Conservation (phyloP, 2,888 invertebrate genomes). For the Drosophila paucipuncta region DNA sequence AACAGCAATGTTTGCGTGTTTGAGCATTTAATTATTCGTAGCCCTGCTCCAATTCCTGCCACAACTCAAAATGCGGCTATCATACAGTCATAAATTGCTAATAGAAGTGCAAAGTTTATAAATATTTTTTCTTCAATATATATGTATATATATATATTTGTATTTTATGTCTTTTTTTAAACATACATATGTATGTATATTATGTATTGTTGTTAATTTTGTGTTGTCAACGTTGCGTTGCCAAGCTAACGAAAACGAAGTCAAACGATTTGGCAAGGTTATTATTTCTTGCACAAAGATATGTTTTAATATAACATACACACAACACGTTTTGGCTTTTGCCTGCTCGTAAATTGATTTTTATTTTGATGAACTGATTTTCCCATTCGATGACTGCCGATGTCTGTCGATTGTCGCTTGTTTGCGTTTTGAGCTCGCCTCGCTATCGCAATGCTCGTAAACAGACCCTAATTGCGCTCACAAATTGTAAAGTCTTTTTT, state of each 20-base stretch:
- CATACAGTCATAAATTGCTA: conserved; percentile 56
- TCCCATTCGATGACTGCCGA: conserved; percentile 23
- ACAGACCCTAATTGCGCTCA: conserved; percentile 44
- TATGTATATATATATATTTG: background rate
- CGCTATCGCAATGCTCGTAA: conserved; percentile 19
- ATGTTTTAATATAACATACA: conserved; percentile 56
- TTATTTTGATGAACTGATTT: conserved; percentile 47
- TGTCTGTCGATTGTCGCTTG: conserved; percentile 7
- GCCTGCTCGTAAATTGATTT: conserved; percentile 44
- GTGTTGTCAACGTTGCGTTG: conserved; percentile 42
- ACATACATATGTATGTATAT: background rate
- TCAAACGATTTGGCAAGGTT: conserved; percentile 74
- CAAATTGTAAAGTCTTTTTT: conserved; percentile 13
- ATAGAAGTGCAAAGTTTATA: conserved; percentile 59
- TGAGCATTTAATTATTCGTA: conserved; percentile 10
- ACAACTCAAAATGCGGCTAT: conserved; percentile 54
- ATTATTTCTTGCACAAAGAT: conserved; percentile 75
- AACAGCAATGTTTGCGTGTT: background rate
- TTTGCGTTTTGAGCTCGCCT: conserved; percentile 11
- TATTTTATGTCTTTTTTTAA: background rate
- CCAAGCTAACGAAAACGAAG: conserved; percentile 55
- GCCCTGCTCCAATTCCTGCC: conserved; percentile 58
- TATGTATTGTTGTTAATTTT: conserved; percentile 26
- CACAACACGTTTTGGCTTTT: conserved; percentile 18
- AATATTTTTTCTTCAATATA: conserved; percentile 29